Evolutionary conservation across 2,888 invertebrate species (phyloP), one percentile per base, ranked within the genome.

Genomic region (Stenchaetothrips biformis): DNA sequence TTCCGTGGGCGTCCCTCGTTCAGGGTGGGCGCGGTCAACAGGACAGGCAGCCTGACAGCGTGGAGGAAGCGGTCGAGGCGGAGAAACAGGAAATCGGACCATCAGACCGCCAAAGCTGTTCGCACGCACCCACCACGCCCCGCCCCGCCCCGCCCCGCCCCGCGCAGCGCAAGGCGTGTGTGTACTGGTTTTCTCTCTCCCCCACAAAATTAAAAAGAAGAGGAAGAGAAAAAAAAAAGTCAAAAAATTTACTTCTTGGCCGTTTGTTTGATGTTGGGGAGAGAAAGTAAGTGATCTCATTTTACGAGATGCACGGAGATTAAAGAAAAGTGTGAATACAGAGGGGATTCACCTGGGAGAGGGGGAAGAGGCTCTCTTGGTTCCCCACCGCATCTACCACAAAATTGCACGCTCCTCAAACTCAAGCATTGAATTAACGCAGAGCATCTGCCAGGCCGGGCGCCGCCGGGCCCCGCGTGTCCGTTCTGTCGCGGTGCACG

Each of bases 231-330:
- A 37, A 37, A 37, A 37, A 37, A 37, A n/a, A n/a, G n/a, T n/a
- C n/a, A n/a, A n/a, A n/a, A n/a, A n/a, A n/a, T n/a, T n/a, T n/a
- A n/a, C n/a, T n/a, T 37, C 37, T 37, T 4, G 37, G 37, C 37
- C 37, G 37, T 37, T 37, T 37, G 37, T 59, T 59, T 59, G 59
- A 18, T 59, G 59, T 59, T 16, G 37, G 37, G 37, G 37, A 59
- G 59, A 59, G 59, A 59, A 59, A 59, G 59, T 59, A 59, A 59
- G 59, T 59, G 59, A 59, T 59, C 59, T 13, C 59, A 59, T 59
- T 59, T 53, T 53, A 53, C 53, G 53, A 16, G 53, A 53, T 59
- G 59, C 59, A 59, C 18, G 13, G 59, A 59, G 59, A 59, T 59
- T 59, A 59, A 59, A 59, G 18, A 6, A 16, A 59, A 59, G 59